Base-by-base conservation (phyloP, 1,140 invertebrate species). In the Macrosteles quadrilineatus region DNA sequence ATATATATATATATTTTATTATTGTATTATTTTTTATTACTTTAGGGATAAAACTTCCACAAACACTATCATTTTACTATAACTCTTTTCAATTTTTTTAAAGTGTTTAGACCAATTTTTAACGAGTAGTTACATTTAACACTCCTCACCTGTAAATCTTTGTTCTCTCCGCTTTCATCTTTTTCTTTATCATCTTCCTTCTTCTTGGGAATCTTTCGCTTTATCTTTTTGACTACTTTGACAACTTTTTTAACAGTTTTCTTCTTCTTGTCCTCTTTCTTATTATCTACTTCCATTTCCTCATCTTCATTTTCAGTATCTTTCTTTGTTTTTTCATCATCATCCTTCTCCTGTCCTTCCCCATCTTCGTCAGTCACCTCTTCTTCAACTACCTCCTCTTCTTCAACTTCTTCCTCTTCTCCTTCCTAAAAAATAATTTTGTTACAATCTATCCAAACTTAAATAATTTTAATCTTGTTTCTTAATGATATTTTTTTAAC, bases 261-360 rank as follows among this genome's bases (percentile, higher is more conserved):
- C 32, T 73, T 68, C 23, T 23, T 68, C 25, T 71, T 55, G 21
- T 73, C 55, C 29, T 62, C 45, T 32, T 63, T 57, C 23, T 50
- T 43, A 14, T 67, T 25, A n/a, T 68, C 31, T 3, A 70, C 62
- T 47, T 72, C 64, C 30, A 53, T 31, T 65, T 70, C 69, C 21
- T 29, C 29, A 12, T 53, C 62, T 32, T 68, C 45, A 55, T 71
- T 64, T n/a, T 36, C 65, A 29, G 67, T 65, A 36, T 53, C 69
- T 14, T 65, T 53, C 17, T 71, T 63, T 29, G 29, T 63, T 50
- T 64, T 47, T 50, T 70, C 57, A 43, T 43, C 59, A 25, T 62
- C 68, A 12, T 66, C 47, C 29, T 67, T 53, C n/a, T 65, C 72
- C 30, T 68, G 47, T 64, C 70, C 72, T 19, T 63, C 72, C 17